Conservation (phyloP, 2,113 vertebrate genomes). For the Malurus cyaneus region DNA sequence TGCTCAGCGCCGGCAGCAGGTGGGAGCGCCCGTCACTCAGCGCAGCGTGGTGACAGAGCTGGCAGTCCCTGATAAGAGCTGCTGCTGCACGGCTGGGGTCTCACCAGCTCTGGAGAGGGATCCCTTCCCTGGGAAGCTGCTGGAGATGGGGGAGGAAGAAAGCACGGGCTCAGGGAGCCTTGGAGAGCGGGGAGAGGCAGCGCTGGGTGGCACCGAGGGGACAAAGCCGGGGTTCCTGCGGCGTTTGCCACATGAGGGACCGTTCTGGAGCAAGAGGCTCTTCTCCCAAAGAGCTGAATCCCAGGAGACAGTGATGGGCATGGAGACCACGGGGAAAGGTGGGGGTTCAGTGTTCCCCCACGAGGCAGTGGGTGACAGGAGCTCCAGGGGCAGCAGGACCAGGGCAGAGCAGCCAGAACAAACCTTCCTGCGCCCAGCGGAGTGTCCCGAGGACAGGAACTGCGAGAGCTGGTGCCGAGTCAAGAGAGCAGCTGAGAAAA, state of each 20-base stretch:
- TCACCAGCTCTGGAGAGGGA: neutral
- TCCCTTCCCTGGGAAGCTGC: neutral
- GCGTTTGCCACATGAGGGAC: neutral
- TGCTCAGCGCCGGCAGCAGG: constrained; percentile 13
- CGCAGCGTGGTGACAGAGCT: constrained; percentile 44
- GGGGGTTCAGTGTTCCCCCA: too few species aligned
- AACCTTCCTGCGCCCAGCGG: neutral
- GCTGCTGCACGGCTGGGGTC: neutral
- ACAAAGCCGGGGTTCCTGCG: rapidly evolving
- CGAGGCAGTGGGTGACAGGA: neutral
- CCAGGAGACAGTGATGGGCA: rapidly evolving
- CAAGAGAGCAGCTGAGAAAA: constrained; percentile 65
- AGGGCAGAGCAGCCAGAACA: neutral
- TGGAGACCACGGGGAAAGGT: rapidly evolving
- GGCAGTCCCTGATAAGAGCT: constrained; percentile 42
- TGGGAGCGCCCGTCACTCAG: constrained; percentile 6
- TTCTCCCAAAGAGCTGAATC: neutral
- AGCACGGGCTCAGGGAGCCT: rapidly evolving
- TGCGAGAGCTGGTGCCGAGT: neutral
- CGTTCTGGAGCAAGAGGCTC: neutral
- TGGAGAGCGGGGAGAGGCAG: neutral
- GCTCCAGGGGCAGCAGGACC: rapidly evolving
- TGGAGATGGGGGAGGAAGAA: neutral
- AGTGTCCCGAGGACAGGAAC: constrained; percentile 46
- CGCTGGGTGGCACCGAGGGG: rapidly evolving